Conservation (phyloP, 1,140 invertebrate species). For the Asbolus verrucosus region DNA sequence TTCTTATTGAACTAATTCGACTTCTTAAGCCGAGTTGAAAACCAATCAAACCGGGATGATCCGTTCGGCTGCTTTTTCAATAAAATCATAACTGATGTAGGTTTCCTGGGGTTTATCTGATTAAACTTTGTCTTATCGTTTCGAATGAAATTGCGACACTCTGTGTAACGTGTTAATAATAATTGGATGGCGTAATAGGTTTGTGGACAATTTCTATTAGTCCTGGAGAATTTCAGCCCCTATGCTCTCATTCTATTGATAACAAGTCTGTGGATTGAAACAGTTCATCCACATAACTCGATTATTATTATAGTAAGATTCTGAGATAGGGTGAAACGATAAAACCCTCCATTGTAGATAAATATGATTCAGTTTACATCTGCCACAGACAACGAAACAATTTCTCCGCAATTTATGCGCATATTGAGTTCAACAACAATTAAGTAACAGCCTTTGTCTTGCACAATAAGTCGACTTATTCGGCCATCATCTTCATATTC, state of each 20-base stretch:
- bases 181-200: constrained; percentile 40
- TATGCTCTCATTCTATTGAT: constrained; percentile 29
- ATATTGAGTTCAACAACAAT: constrained; percentile 28
- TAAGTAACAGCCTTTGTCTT: constrained; percentile 23
- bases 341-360: constrained; percentile 34
- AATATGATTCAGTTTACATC: constrained; percentile 33
- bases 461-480: too few relatives aligned
- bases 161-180: constrained; percentile 35
- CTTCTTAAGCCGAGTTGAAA: constrained; percentile 21
- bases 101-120: constrained; percentile 15
- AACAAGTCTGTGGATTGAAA: constrained; percentile 36
- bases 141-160: constrained; percentile 24
- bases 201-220: constrained; percentile 43
- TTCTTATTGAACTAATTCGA: constrained; percentile 14
- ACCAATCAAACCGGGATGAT: constrained; percentile 16
- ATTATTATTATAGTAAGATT: constrained; percentile 40
- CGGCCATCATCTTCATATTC: too few relatives aligned
- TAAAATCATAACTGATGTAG: constrained; percentile 16
- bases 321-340: constrained; percentile 19
- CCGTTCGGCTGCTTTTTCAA: neutral
- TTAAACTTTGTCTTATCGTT: constrained; percentile 34
- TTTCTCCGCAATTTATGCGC: constrained; percentile 27
- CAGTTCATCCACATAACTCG: constrained; percentile 44
- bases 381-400: constrained; percentile 25
- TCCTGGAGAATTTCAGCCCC: constrained; percentile 11